Conservation (phyloP, 2,888 invertebrate genomes). For the Trichopria drosophilae region DNA sequence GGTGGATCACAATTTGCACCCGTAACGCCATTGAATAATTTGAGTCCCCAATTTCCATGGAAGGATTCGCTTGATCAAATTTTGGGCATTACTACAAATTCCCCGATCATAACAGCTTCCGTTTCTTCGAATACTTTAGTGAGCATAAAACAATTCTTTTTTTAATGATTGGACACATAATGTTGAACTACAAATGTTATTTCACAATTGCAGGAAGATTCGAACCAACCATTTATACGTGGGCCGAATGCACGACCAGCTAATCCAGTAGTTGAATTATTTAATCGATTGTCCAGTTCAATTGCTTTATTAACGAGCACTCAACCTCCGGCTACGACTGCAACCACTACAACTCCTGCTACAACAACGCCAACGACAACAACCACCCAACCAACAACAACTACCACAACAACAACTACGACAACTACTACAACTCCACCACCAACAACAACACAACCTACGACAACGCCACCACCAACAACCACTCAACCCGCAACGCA, state of each 20-base stretch:
- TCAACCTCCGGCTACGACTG: constrained; percentile 34
- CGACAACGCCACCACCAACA: constrained; percentile 29
- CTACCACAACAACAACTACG: constrained; percentile 27
- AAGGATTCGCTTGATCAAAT: constrained; percentile 55
- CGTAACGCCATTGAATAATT: constrained; percentile 41
- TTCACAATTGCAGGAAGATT: constrained; percentile 49
- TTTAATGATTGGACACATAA: background rate
- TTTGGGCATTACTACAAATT: constrained; percentile 53
- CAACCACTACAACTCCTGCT: constrained; percentile 34
- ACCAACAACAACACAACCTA: constrained; percentile 24
- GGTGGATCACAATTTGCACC: constrained; percentile 39
- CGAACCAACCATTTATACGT: constrained; percentile 36
- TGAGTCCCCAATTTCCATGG: constrained; percentile 50
- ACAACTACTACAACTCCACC: constrained; percentile 21
- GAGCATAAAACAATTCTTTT: constrained; percentile 19
- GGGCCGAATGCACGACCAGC: constrained; percentile 43
- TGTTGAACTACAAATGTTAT: no score
- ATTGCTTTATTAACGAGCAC: constrained; percentile 39
- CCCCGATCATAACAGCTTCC: constrained; percentile 49
- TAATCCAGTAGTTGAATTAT: constrained; percentile 48
- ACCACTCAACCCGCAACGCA: constrained; percentile 30
- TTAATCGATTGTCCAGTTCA: constrained; percentile 43
- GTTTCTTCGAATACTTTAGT: constrained; percentile 52
- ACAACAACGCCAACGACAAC: constrained; percentile 33
- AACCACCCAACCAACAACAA: constrained; percentile 35